Conservation (phyloP, 2,888 invertebrate species). For the Yponomeuta malinellus region DNA sequence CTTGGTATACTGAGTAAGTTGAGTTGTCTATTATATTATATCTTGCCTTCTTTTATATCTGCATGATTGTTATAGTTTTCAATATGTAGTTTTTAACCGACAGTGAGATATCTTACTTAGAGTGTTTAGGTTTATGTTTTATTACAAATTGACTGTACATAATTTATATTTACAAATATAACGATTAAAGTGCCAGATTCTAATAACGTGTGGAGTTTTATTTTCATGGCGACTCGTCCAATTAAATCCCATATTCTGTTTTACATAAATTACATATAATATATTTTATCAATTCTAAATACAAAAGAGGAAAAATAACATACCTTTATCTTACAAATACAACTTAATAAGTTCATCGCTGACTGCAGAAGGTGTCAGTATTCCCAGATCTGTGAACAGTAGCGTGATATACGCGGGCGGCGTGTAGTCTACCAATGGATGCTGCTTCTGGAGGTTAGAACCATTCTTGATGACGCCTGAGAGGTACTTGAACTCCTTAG, state of each 20-base stretch:
- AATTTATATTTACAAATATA: conserved; percentile 31
- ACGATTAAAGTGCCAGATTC: conserved; percentile 62
- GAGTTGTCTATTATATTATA: background rate
- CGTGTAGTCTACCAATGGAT: conserved; percentile 97
- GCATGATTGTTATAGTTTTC: conserved; percentile 5
- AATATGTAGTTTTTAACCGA: conserved; percentile 28
- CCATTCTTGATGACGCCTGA: conserved; percentile 67
- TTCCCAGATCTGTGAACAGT: conserved; percentile 96
- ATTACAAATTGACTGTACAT: conserved; percentile 46
- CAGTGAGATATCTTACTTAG: conserved; percentile 42
- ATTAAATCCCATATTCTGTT: background rate
- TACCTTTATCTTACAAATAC: conserved; percentile 80
- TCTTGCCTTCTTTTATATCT: conserved; percentile 12
- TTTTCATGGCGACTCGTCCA: background rate
- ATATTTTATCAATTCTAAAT: background rate
- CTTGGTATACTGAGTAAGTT: background rate
- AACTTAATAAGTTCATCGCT: conserved; percentile 98
- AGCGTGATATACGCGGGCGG: conserved; percentile 95
- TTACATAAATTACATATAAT: background rate
- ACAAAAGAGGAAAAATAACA: background rate
- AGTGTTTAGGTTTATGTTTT: conserved; percentile 32
- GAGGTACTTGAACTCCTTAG: conserved; percentile 86
- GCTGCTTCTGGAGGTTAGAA: conserved; percentile 75
- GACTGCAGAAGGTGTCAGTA: conserved; percentile 96
- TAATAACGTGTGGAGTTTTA: background rate